Base-by-base conservation (phyloP, 2,888 invertebrate genomes). In the Steinernema carpocapsae region DNA sequence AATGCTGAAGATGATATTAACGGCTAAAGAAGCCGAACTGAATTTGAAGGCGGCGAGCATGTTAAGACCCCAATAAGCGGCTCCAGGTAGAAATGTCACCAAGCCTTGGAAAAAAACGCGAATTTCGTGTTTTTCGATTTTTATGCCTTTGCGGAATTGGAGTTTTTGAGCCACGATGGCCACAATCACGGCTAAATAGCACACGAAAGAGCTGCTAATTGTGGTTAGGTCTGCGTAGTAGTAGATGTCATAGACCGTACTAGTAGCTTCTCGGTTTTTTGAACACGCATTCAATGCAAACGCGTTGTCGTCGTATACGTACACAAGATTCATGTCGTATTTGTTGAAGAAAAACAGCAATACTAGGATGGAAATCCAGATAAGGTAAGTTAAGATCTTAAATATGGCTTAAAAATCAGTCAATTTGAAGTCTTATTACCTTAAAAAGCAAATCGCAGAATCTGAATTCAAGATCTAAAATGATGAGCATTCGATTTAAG, bases 111-210 rank as follows among this genome's bases (percentile, higher is more conserved):
- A 4, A 22, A 64, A 32, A 1, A 64, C 29, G 1, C 64, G 64
- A 6, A 64, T 64, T 64, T 64, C 64, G 64, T 64, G 64, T 29
- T 26, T 17, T 17, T 64, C 64, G 32, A 64, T 64, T 3, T 29
- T 64, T 26, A 64, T 19, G 29, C 7, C n/a, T 17, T 32, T 29
- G 3, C 32, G 64, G 26, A 64, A 64, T 22, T 26, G 64, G 29
- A 22, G 29, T 64, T 64, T 64, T 32, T 64, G 26, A 17, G 29
- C 12, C 24, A 64, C 29, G 17, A 64, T 32, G 32, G 64, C 64
- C 6, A 29, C 64, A 29, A 64, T 6, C 10, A 64, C 26, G 17
- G 32, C 26, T 12, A 64, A 29, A 17, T 64, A 64, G 64, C 64
- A 64, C 6, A 29, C 17, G 4, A 37, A 64, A 1, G 64, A 12